Percentiles rank a stretch among this genome's conserved stretches.
Evolutionary conservation across 2,113 vertebrate genomes (phyloP).

Genomic region (Cyprinodon tularosa): DNA sequence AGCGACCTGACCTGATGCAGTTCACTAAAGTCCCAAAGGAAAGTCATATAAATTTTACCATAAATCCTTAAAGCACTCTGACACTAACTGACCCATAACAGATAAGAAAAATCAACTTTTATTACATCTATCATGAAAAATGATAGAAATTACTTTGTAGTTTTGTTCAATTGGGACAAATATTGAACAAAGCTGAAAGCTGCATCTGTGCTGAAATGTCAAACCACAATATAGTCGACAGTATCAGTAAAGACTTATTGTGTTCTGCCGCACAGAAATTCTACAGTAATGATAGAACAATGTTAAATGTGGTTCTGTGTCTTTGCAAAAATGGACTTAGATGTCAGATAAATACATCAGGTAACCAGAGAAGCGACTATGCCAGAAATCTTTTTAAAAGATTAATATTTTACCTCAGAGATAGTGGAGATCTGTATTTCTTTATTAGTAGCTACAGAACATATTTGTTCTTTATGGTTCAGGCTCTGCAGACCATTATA

Average conservation of each 20-base stretch:
- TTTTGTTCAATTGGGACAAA: neutral
- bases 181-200: neutral
- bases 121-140: neutral
- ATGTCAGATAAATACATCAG: neutral
- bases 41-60: neutral
- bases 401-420: neutral
- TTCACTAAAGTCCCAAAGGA: neutral
- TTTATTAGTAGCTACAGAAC: conserved; percentile 18
- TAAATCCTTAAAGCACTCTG: neutral
- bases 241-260: neutral
- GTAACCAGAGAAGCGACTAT: conserved; percentile 12
- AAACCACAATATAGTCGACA: neutral
- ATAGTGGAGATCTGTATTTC: conserved; percentile 4
- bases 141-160: neutral
- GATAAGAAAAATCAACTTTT: neutral
- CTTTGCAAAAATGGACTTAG: neutral
- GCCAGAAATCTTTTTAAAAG: neutral
- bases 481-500: conserved; percentile 25
- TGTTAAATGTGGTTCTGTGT: neutral
- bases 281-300: neutral
- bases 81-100: neutral
- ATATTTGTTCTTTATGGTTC: conserved; percentile 17
- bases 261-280: neutral
- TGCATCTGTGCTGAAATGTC: neutral
- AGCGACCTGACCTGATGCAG: no score